Base-by-base conservation (phyloP, 2,797 vertebrate genomes). In the Calcarius lapponicus region DNA sequence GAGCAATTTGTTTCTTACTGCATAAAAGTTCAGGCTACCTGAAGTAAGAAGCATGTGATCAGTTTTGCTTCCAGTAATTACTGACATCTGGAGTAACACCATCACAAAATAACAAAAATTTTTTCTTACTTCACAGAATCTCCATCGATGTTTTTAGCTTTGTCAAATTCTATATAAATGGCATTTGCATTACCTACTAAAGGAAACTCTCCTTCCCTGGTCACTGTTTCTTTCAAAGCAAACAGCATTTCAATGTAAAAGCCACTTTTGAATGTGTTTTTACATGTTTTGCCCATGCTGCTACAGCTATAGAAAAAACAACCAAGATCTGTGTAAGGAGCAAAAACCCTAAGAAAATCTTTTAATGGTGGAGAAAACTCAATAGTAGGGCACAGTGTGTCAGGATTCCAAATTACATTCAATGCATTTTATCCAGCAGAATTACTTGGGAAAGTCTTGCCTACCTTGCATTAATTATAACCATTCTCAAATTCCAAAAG, bases 151-250 rank as follows among this genome's bases (percentile, higher is more conserved):
- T 20, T 95, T 72, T 51, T 42, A 47, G 61, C 36, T 82, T 71
- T 65, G 40, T 32, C 31, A 85, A 29, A 15, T 45, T 43, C 28
- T 66, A 24, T 20, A 32, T 11, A 87, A 92, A 85, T 7, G 34
- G 58, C 56, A 64, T 25, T 34, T 66, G 15, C 32, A 18, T 57
- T 85, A 74, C 21, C 18, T 36, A 16, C 18, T 64, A 34, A 40
- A 93, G 10, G 38, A 86, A 86, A 58, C 21, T 58, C 58, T 36
- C 34, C 51, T 76, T 75, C 51, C 28, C 51, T 28, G 10, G 34
- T 51, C 40, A 70, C 38, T 14, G 47, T 34, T 87, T 42, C 56
- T 91, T 86, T 70, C 60, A 87, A 93, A 88, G 50, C 10, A 42
- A 91, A 62, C 36, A 85, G 31, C 8, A 62, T 70, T 93, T 84